phyloP scores from a whole-genome alignment of 1,140 invertebrate species.

The Euwallacea similis region DNA sequence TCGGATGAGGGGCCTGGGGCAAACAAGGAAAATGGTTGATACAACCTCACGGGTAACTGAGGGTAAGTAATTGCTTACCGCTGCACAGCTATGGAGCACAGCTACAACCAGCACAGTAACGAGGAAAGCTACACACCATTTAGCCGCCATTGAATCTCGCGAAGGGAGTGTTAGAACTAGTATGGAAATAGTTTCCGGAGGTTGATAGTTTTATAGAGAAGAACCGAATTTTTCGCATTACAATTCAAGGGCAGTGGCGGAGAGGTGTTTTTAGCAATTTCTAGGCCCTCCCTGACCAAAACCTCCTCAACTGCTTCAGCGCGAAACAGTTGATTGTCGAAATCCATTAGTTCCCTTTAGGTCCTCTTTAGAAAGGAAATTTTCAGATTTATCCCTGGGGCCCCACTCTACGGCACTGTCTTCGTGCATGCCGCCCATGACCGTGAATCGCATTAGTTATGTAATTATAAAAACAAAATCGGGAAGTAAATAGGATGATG shows the following conservation, averaged over 20 bases:
- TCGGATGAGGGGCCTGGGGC: conserved; percentile 35
- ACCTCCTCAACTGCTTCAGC: too few species aligned
- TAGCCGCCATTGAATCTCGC: not conserved
- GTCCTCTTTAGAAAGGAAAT: too few species aligned
- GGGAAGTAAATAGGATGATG: conserved; percentile 23
- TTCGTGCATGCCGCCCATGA: conserved; percentile 37
- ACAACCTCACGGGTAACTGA: not conserved
- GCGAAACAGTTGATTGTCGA: too few species aligned
- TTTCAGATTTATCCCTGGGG: too few species aligned
- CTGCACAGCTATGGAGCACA: not conserved
- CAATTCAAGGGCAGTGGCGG: conserved; percentile 14
- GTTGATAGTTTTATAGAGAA: conserved; percentile 15
- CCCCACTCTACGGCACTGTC: conserved; percentile 2
- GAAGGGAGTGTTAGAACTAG: not conserved
- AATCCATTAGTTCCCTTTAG: too few species aligned
- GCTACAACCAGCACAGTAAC: not conserved
- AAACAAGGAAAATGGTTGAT: not conserved
- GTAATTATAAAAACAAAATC: conserved; percentile 38
- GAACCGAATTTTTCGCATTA: not conserved
- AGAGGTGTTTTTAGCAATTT: too few species aligned
- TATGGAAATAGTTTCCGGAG: conserved; percentile 7
- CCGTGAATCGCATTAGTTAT: conserved; percentile 40
- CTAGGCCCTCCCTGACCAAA: too few species aligned
- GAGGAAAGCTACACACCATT: not conserved
- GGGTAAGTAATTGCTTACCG: conserved; percentile 3